Base-by-base conservation (phyloP, 2,888 invertebrate species). In the Cetonia aurata region DNA sequence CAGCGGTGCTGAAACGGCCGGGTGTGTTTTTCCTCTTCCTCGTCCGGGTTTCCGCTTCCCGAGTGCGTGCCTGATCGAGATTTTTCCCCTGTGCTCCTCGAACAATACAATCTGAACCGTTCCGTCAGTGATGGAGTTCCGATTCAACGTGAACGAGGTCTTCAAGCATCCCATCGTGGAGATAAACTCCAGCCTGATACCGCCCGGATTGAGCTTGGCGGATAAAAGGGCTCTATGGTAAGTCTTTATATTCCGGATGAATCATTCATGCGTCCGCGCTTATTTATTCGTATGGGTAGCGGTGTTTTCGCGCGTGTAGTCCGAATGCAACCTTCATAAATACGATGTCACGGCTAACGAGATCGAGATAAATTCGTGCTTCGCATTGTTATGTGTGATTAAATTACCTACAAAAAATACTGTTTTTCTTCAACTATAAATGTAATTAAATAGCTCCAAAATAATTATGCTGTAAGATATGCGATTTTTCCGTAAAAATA, bases 221-320 rank as follows among this genome's bases (percentile, higher is more conserved):
- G 86, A 88, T 75, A 84, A 88, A 75, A 83, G 86, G 79, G 85
- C 85, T 72, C 81, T 87, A 83, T 87, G 84, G 85, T 85, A 74
- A 83, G 83, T 77, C 13, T 17, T 9, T 57, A 3, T 37, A 8
- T 37, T 37, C 37, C 37, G 10, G n/a, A 44, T 65, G 62, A 67
- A 69, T 60, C 42, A 70, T 57, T 67, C 56, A 46, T 42, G 56
- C 13, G 13, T 44, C n/a, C 52, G 19, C 42, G 48, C 42, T 70
- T 48, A 66, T 37, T 37, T 37, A 37, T 37, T 37, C 46, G n/a
- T 48, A 13, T 50, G n/a, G 12, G 48, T 37, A 12, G n/a, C 13
- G 55, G 13, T 13, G 48, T 68, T 46, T n/a, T 41, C 17, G 41
- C n/a, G 31, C 25, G 12, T 15, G 55, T 8, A 56, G 12, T 10